Conservation (phyloP, 2,113 vertebrate species). For the Nasalis larvatus region DNA sequence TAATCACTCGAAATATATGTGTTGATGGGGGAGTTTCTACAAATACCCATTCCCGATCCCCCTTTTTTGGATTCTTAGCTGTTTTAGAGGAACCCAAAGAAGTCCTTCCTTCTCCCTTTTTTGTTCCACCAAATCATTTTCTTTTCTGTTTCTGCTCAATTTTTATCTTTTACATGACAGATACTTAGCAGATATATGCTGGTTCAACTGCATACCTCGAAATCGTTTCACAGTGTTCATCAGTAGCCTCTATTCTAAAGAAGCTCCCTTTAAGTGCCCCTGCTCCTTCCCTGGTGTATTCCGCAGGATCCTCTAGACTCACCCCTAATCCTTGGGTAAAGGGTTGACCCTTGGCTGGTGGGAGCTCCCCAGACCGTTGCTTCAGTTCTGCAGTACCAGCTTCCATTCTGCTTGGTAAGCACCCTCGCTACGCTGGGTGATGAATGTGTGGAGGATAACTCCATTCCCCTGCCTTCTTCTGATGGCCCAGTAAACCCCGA, state of each 20-base stretch:
- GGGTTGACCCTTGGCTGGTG: background rate
- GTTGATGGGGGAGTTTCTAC: background rate
- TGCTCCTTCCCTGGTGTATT: background rate
- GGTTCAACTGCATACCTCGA: background rate
- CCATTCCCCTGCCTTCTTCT: background rate
- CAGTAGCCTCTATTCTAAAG: background rate
- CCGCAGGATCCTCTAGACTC: too few species aligned
- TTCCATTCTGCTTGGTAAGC: background rate
- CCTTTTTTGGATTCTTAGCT: background rate
- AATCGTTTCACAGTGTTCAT: background rate
- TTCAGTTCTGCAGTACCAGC: background rate
- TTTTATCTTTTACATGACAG: background rate
- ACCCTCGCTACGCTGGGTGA: background rate
- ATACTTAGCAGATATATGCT: background rate
- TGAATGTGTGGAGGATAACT: background rate
- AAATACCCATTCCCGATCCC: rapidly evolving
- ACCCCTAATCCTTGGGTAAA: background rate
- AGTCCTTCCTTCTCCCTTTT: background rate
- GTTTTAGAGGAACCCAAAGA: background rate
- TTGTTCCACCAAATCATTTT: background rate
- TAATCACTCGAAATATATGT: background rate
- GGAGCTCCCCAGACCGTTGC: rapidly evolving
- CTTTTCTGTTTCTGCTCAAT: background rate
- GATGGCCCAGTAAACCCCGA: background rate
- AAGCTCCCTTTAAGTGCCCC: too few species aligned